These are phyloP conservation scores for Cryptoblepharus egeriae DNA, from an alignment of 2,797 vertebrate species.

Conservation along the genomic window DNA sequence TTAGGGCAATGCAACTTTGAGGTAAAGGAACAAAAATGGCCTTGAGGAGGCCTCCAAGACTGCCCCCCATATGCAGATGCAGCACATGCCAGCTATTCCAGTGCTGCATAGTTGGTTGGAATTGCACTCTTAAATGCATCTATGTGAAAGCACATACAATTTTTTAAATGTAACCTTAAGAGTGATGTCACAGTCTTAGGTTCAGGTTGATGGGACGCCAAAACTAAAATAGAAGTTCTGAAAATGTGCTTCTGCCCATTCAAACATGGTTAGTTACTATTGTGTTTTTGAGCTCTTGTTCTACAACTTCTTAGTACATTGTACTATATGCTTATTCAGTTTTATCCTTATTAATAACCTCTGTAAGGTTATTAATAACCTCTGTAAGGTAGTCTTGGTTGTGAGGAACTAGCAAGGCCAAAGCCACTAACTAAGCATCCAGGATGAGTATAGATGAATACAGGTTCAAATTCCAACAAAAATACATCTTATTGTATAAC, in stretches of 20 bases:
- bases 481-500: no score
- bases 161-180: fast-evolving
- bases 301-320: background rate
- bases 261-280: background rate
- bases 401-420: background rate
- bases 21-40: no score
- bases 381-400: background rate
- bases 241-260: background rate
- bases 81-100: no score
- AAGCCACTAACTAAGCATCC: background rate
- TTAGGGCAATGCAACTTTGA: no score
- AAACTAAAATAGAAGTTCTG: background rate
- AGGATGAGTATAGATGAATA: background rate
- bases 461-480: background rate
- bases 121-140: no score
- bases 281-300: background rate
- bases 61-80: no score
- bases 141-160: fast-evolving
- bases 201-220: background rate
- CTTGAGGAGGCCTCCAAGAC: no score
- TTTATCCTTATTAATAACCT: background rate
- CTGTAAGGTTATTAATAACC: no score
- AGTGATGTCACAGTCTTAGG: background rate
- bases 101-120: no score
- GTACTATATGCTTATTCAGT: background rate